These are phyloP conservation scores for Cherax destructor DNA, from an alignment of 1,140 invertebrate species.

Conservation along the genomic window DNA sequence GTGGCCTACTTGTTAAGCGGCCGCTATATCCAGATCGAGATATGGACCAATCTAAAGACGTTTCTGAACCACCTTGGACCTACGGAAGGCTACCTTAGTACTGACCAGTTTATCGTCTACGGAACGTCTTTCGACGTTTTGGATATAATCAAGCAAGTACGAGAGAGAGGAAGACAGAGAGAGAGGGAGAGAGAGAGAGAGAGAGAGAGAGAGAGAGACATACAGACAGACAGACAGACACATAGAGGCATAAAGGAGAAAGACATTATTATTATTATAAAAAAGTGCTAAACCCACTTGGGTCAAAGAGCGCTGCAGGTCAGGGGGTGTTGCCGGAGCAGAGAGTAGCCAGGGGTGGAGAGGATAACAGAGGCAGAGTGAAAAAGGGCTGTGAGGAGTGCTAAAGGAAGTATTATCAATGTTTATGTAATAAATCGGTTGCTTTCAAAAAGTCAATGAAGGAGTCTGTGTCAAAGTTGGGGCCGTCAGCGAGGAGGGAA, in stretches of 20 bases:
- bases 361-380: not conserved
- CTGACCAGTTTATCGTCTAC: constrained; percentile 55
- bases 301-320: too few relatives aligned
- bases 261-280: too few relatives aligned
- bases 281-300: too few relatives aligned
- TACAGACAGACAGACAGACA: not conserved
- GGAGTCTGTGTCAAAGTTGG: too few relatives aligned
- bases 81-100: constrained; percentile 48
- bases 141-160: constrained; percentile 15
- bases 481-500: too few relatives aligned
- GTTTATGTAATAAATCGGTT: too few relatives aligned
- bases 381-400: not conserved
- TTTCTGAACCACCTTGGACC: constrained; percentile 41
- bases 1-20: not conserved
- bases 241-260: too few relatives aligned
- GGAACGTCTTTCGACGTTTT: constrained; percentile 30
- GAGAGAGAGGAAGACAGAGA: not conserved
- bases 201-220: too few relatives aligned
- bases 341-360: not conserved
- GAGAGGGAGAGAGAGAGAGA: not conserved
- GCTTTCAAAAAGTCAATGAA: too few relatives aligned
- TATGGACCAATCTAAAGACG: constrained; percentile 8
- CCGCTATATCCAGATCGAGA: constrained; percentile 40
- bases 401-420: not conserved
- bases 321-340: not conserved